These are phyloP conservation scores for Actenoides hombroni DNA, from an alignment of 2,113 vertebrate genomes.

Conservation along the genomic window DNA sequence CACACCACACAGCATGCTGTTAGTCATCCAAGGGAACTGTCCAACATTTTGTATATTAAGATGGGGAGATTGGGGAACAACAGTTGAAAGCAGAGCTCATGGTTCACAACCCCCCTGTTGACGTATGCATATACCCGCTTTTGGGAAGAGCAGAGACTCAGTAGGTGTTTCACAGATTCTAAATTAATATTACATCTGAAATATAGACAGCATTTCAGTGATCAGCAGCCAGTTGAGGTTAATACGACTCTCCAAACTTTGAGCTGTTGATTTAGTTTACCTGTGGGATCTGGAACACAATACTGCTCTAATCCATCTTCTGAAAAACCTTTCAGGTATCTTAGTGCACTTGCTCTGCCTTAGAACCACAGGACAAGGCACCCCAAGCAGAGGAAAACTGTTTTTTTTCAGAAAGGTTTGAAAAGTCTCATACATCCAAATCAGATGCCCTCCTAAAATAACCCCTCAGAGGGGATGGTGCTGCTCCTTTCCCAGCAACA, in stretches of 20 bases:
- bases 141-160: not conserved
- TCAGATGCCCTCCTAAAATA: not conserved
- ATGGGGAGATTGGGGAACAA: not conserved
- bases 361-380: not conserved
- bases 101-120: not conserved
- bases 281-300: not conserved
- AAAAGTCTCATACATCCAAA: not conserved
- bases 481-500: accelerated
- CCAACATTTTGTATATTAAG: not conserved
- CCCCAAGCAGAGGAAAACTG: not conserved
- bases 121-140: not conserved
- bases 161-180: not conserved
- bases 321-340: not conserved
- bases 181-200: not conserved
- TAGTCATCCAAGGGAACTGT: not conserved
- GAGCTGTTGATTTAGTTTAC: not conserved
- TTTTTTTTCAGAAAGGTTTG: not conserved
- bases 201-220: not conserved
- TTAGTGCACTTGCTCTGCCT: accelerated
- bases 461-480: not conserved
- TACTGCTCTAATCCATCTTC: not conserved
- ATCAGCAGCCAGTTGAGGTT: not conserved
- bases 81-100: not conserved
- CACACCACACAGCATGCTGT: accelerated
- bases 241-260: not conserved